A percentile compares a stretch with the other conserved stretches of the same genome.
Evolutionary conservation across 2,888 invertebrate species (phyloP).

Genomic region (Neoaliturus tenellus): DNA sequence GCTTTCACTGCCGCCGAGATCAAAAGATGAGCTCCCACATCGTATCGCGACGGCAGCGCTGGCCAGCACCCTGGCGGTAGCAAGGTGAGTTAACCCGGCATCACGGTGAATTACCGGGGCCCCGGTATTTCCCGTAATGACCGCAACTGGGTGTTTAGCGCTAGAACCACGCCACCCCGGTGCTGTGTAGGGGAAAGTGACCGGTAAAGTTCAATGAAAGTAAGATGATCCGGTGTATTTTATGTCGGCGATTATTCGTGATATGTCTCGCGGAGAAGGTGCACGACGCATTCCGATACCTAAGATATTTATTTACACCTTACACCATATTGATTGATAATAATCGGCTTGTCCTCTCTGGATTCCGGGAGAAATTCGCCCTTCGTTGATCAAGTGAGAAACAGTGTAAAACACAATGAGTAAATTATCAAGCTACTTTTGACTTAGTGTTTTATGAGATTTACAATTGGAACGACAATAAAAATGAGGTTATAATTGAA

Average conservation of each 20-base stretch:
- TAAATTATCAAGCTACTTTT: too few species aligned
- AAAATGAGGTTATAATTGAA: too few species aligned
- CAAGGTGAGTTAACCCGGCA: background rate
- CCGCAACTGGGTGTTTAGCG: conserved; percentile 10
- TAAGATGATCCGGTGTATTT: background rate
- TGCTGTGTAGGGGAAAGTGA: conserved; percentile 10
- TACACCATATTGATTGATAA: too few species aligned
- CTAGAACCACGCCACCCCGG: background rate
- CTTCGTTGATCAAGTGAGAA: too few species aligned
- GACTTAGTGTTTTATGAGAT: too few species aligned
- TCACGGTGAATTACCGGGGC: background rate
- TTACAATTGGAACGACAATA: too few species aligned
- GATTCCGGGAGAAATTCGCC: too few species aligned
- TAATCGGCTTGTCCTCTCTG: too few species aligned
- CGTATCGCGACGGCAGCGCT: background rate
- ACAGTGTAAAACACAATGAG: too few species aligned
- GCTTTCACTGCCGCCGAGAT: conserved; percentile 11
- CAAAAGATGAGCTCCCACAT: background rate
- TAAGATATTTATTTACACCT: too few species aligned
- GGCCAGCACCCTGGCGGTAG: background rate
- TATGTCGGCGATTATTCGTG: conserved; percentile 20
- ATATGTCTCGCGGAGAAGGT: background rate
- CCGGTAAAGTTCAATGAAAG: conserved; percentile 21
- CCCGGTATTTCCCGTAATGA: background rate
- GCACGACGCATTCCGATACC: conserved; percentile 3